A percentile compares a stretch with the other conserved stretches of the same genome.
Evolutionary conservation across 2,888 invertebrate genomes (phyloP).

Genomic region (Papilio gigon): DNA sequence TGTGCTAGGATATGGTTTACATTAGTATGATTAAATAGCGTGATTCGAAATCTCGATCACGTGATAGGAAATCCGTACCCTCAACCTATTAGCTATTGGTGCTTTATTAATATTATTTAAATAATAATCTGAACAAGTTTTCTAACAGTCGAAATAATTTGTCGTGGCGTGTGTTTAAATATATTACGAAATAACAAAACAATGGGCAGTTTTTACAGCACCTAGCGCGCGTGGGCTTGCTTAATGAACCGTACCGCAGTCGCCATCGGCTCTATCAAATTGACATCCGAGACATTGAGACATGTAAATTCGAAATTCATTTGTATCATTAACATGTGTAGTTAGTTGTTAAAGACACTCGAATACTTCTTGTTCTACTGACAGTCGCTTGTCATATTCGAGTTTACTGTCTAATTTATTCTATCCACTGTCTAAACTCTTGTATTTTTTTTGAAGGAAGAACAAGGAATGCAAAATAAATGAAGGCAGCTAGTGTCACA

Average conservation of each 20-base stretch:
- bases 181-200: constrained; percentile 54
- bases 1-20: no score
- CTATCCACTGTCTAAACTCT: no score
- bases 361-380: not conserved
- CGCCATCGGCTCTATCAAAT: constrained; percentile 29
- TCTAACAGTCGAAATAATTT: constrained; percentile 20
- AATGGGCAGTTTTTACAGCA: constrained; percentile 58
- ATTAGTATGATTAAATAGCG: no score
- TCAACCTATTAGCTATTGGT: no score
- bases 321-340: constrained; percentile 21
- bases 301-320: constrained; percentile 36
- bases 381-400: not conserved
- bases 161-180: constrained; percentile 33
- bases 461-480: no score
- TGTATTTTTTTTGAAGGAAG: no score
- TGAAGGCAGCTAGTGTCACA: no score
- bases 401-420: not conserved
- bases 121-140: not conserved
- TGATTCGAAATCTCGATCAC: no score
- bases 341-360: constrained; percentile 1
- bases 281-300: constrained; percentile 35
- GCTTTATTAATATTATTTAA: no score
- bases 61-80: no score
- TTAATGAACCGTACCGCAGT: constrained; percentile 57
- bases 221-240: constrained; percentile 64